phyloP scores from a whole-genome alignment of 2,113 vertebrate species.

The Malurus elegans region DNA sequence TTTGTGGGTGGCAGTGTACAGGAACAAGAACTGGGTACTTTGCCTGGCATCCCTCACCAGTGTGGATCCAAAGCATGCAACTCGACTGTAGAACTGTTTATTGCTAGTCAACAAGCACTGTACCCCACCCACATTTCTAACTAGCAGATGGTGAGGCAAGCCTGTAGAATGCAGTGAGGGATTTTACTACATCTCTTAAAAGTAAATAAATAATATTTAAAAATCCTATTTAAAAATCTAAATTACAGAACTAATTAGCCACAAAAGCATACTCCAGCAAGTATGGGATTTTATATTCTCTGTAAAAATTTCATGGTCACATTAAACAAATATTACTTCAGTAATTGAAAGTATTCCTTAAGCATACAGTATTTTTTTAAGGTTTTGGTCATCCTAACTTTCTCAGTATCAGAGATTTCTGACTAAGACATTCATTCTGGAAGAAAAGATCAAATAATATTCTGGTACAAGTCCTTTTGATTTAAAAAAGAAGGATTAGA shows the following conservation, averaged over 20 bases:
- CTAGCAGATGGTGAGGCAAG: slow-evolving; percentile 28
- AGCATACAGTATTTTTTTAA: not conserved
- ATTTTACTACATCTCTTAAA: not conserved
- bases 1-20: not conserved
- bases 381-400: not conserved
- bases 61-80: not conserved
- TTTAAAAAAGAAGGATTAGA: not conserved
- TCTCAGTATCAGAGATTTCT: not conserved
- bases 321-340: not conserved
- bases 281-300: not conserved
- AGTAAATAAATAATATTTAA: slow-evolving; percentile 28
- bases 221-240: not conserved
- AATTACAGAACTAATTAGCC: not conserved
- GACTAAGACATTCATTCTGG: not conserved
- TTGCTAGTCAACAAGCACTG: not conserved
- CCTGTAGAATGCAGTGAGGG: not conserved
- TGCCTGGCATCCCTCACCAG: not conserved
- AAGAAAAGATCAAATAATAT: not conserved
- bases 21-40: not conserved
- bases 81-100: not conserved
- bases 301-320: not conserved
- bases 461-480: not conserved
- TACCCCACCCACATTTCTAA: not conserved
- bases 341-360: not conserved
- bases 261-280: not conserved